Conservation (phyloP, 2,797 vertebrate genomes). For the Semaprochilodus insignis region DNA sequence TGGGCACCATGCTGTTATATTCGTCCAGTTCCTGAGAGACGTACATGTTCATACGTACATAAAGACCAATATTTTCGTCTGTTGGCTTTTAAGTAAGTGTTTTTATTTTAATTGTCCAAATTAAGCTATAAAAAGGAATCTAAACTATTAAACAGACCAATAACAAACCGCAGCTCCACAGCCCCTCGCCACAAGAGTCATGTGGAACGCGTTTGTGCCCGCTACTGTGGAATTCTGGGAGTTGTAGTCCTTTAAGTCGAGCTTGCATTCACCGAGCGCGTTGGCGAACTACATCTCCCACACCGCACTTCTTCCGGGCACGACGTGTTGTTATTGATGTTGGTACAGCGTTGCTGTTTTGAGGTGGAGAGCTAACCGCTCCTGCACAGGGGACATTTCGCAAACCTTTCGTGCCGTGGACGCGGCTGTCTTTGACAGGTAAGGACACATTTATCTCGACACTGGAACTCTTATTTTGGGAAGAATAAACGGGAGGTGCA, state of each 20-base stretch:
- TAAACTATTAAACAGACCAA: too few species aligned
- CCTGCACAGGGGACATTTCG: slow-evolving; percentile 10
- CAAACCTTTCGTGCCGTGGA: not conserved
- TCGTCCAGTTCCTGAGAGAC: too few species aligned
- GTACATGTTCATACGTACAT: too few species aligned
- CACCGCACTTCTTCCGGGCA: not conserved
- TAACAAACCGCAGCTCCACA: not conserved
- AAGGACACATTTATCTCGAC: not conserved
- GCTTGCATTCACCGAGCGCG: too few species aligned
- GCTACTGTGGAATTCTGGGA: slow-evolving; percentile 20
- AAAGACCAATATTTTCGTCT: too few species aligned
- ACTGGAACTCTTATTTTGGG: too few species aligned
- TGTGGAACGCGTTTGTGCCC: not conserved
- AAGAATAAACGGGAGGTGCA: too few species aligned
- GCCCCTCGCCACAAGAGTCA: not conserved
- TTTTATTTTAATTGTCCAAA: too few species aligned
- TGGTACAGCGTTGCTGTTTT: slow-evolving; percentile 25
- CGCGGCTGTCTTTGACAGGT: slow-evolving; percentile 7
- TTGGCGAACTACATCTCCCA: slow-evolving; percentile 18
- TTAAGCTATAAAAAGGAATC: not conserved
- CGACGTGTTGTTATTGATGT: slow-evolving; percentile 15
- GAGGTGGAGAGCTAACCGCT: slow-evolving; percentile 4
- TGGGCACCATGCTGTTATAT: too few species aligned
- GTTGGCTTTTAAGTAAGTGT: too few species aligned
- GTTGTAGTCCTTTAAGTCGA: not conserved